These are phyloP conservation scores for Girardinus metallicus DNA, from an alignment of 2,797 vertebrate genomes.

Conservation along the genomic window DNA sequence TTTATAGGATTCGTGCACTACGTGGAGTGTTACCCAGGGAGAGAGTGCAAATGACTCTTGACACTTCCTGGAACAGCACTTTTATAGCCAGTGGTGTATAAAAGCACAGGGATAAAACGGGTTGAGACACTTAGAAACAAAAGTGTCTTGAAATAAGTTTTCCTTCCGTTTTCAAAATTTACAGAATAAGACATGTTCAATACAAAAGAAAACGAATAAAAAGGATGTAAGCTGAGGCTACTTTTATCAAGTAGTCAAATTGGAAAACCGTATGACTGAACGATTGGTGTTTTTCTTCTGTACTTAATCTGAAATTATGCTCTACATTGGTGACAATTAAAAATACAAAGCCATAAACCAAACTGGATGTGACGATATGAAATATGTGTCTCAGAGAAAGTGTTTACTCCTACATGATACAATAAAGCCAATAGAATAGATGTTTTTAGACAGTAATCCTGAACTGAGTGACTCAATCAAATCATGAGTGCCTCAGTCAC, in stretches of 20 bases:
- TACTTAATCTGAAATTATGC: neutral
- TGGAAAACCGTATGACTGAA: neutral
- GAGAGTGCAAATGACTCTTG: constrained; percentile 40
- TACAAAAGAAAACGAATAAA: neutral
- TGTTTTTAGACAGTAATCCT: constrained; percentile 11
- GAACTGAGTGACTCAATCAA: constrained; percentile 32
- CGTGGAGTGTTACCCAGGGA: constrained; percentile 37
- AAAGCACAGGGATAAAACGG: neutral
- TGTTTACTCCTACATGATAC: neutral
- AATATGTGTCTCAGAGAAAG: neutral
- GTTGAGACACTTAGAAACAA: neutral
- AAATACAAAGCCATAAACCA: neutral
- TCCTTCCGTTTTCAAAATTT: neutral
- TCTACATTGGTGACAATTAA: neutral
- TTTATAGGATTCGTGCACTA: constrained; percentile 52
- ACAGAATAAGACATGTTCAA: neutral
- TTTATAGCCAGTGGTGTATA: constrained; percentile 4
- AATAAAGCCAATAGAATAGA: constrained; percentile 7
- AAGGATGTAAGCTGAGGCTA: neutral
- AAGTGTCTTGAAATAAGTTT: neutral
- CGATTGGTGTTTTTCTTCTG: neutral
- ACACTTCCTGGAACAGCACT: constrained; percentile 26
- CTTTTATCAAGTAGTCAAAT: neutral
- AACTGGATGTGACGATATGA: neutral
- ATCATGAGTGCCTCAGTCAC: constrained; percentile 39